These are phyloP conservation scores for Phaedon cochleariae DNA, from an alignment of 2,888 invertebrate species.

Conservation along the genomic window DNA sequence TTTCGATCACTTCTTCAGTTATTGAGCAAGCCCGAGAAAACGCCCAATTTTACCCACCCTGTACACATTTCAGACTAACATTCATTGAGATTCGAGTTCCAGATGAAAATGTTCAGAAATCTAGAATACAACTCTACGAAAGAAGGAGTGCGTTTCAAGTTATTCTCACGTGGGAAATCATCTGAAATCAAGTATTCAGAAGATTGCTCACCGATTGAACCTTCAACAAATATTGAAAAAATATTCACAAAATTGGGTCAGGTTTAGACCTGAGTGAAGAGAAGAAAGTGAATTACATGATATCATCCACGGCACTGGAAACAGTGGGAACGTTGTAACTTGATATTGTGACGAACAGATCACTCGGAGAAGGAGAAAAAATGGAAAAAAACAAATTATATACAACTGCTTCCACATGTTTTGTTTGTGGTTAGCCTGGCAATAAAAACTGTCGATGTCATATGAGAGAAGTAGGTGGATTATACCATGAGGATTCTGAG, in stretches of 20 bases:
- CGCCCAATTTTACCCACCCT: too few species aligned
- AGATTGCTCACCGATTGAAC: slow-evolving; percentile 3
- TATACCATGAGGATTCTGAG: not conserved
- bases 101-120: slow-evolving; percentile 5
- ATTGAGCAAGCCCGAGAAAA: too few species aligned
- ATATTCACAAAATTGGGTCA: slow-evolving; percentile 5
- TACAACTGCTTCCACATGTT: slow-evolving; percentile 9
- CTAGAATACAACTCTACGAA: slow-evolving; percentile 7
- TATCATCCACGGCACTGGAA: slow-evolving; percentile 7
- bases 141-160: not conserved
- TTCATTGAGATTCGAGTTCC: too few species aligned
- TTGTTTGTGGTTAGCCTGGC: not conserved
- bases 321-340: slow-evolving; percentile 10
- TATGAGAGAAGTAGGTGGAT: not conserved
- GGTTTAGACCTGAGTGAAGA: slow-evolving; percentile 6
- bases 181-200: slow-evolving; percentile 9
- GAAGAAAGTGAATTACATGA: slow-evolving; percentile 9
- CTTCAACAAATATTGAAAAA: slow-evolving; percentile 10
- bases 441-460: slow-evolving; percentile 8
- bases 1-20: too few species aligned
- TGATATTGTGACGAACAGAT: slow-evolving; percentile 10
- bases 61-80: too few species aligned
- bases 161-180: slow-evolving; percentile 7
- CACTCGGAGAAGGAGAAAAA: slow-evolving; percentile 11
- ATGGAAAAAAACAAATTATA: not conserved